A percentile compares a stretch with the other conserved stretches of the same genome.
Conservation (phyloP, 2,113 vertebrate genomes). For the Pollimyrus isidori region DNA sequence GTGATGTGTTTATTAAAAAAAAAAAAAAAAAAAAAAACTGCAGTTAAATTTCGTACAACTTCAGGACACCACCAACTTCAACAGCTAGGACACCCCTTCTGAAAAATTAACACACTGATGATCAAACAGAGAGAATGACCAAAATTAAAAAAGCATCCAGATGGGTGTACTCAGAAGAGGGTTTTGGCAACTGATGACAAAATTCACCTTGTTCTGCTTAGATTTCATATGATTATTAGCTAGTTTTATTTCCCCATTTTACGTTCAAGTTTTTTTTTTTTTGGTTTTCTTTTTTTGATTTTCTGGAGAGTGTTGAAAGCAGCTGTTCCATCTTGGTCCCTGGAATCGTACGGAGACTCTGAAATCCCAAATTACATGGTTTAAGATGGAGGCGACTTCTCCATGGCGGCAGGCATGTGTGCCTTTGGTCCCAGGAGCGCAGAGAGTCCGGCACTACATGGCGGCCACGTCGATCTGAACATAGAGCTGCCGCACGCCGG, state of each 20-base stretch:
- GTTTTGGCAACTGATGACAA: conserved; percentile 36
- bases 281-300: conserved; percentile 8
- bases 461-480: conserved; percentile 87
- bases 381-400: conserved; percentile 39
- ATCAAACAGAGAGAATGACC: neutral
- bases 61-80: conserved; percentile 7
- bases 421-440: conserved; percentile 69
- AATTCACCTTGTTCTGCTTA: conserved; percentile 36
- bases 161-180: conserved; percentile 28
- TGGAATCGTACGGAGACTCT: conserved; percentile 18
- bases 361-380: conserved; percentile 31
- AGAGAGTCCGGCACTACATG: conserved; percentile 62
- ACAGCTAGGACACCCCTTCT: conserved; percentile 7
- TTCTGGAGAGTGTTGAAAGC: conserved; percentile 23
- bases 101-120: conserved; percentile 12
- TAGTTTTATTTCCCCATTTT: conserved; percentile 20
- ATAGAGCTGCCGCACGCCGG: conserved; percentile 87
- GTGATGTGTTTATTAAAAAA: conserved; percentile 42
- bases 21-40: conserved; percentile 23
- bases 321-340: conserved; percentile 34
- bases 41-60: conserved; percentile 23
- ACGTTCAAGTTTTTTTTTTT: neutral
- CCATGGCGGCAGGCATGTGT: conserved; percentile 66
- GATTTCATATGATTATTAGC: conserved; percentile 23
- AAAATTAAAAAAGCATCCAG: conserved; percentile 34